A percentile compares a stretch with the other conserved stretches of the same genome.
Conservation (phyloP, 2,888 invertebrate species). For the Diarsia rubi region DNA sequence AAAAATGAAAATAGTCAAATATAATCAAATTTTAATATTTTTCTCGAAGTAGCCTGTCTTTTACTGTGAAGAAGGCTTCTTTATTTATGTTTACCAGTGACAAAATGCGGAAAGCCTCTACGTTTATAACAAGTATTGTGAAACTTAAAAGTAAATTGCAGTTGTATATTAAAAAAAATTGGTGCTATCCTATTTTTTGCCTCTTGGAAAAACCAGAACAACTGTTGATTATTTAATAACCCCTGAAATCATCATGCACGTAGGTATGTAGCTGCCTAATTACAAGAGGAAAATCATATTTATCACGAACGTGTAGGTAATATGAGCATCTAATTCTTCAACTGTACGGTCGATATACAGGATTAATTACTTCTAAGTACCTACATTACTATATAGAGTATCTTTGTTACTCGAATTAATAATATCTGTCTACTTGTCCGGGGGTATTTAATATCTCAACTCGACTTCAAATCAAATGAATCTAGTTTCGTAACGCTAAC, state of each 20-base stretch:
- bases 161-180: constrained; percentile 7
- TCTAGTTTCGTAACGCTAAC: constrained; percentile 20
- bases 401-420: constrained; percentile 40
- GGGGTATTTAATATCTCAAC: constrained; percentile 44
- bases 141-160: background rate
- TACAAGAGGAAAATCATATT: constrained; percentile 43
- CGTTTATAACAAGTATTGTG: background rate
- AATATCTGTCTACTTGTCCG: constrained; percentile 7
- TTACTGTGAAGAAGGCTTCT: background rate
- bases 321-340: constrained; percentile 48
- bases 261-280: constrained; percentile 29
- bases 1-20: background rate
- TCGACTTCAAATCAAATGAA: constrained; percentile 28
- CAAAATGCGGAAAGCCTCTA: background rate
- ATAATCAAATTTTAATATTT: background rate
- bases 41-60: background rate
- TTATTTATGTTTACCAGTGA: background rate
- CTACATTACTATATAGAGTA: constrained; percentile 19
- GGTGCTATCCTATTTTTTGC: constrained; percentile 7
- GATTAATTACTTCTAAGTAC: constrained; percentile 57
- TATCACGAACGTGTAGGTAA: constrained; percentile 48
- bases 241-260: constrained; percentile 37
- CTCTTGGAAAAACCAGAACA: constrained; percentile 16
- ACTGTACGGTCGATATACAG: constrained; percentile 51
- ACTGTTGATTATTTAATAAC: constrained; percentile 23